A percentile compares a stretch with the other conserved stretches of the same genome.
These are phyloP conservation scores for Gymnosoma rotundatum DNA, from an alignment of 2,888 invertebrate genomes.

Conservation along the genomic window DNA sequence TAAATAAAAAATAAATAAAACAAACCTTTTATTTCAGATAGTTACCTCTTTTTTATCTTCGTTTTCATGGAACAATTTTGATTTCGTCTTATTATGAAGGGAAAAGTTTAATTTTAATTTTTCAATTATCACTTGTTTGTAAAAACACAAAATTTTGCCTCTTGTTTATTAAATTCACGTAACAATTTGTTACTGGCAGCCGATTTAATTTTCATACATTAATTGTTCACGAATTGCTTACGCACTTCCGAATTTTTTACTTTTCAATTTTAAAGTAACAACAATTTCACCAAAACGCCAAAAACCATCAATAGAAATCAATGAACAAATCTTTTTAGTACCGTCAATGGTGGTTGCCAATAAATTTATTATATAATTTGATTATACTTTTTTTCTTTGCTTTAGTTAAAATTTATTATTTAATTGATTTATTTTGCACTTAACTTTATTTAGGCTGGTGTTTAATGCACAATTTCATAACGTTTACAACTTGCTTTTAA, in stretches of 20 bases:
- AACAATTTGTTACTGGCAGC: constrained; percentile 37
- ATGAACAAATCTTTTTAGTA: constrained; percentile 26
- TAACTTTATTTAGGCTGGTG: neutral
- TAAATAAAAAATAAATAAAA: constrained; percentile 7
- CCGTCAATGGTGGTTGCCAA: constrained; percentile 60
- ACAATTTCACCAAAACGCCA: constrained; percentile 59
- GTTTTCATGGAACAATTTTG: neutral
- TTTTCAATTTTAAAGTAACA: constrained; percentile 18
- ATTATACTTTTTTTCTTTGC: neutral
- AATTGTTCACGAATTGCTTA: constrained; percentile 44
- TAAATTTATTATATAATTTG: constrained; percentile 66
- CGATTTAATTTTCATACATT: constrained; percentile 2
- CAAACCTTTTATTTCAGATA: constrained; percentile 30
- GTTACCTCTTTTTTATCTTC: neutral
- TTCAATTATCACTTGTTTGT: constrained; percentile 59
- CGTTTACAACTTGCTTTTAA: constrained; percentile 25
- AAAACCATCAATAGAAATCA: constrained; percentile 45
- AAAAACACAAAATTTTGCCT: constrained; percentile 24
- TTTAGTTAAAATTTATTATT: constrained; percentile 29
- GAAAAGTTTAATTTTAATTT: constrained; percentile 54
- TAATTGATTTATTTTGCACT: constrained; percentile 23
- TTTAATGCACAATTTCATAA: constrained; percentile 7
- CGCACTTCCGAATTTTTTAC: constrained; percentile 51
- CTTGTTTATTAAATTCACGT: constrained; percentile 49
- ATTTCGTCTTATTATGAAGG: constrained; percentile 37